Evolutionary conservation across 2,888 invertebrate genomes (phyloP).

Genomic region (Slavum lentiscoides): DNA sequence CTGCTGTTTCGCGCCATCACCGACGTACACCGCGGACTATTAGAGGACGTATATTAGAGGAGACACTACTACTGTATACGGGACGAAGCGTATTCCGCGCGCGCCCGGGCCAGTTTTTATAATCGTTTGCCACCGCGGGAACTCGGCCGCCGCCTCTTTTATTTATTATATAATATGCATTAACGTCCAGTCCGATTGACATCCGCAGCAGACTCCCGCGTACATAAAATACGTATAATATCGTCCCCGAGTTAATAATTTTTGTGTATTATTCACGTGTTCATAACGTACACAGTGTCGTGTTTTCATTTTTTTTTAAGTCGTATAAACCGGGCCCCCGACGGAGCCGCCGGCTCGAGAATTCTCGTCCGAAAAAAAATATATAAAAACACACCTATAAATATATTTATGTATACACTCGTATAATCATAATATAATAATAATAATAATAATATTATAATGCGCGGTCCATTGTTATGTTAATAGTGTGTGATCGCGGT

Average conservation of each 20-base stretch:
- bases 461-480: conserved; percentile 37
- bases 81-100: background rate
- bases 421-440: conserved; percentile 1
- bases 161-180: conserved; percentile 43
- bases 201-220: conserved; percentile 35
- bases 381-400: conserved; percentile 10
- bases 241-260: background rate
- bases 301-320: conserved; percentile 32
- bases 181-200: conserved; percentile 47
- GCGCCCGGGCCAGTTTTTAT: background rate
- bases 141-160: background rate
- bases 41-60: too few relatives aligned
- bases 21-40: too few relatives aligned
- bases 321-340: conserved; percentile 41
- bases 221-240: background rate
- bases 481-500: background rate
- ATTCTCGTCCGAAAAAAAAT: conserved; percentile 13
- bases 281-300: background rate
- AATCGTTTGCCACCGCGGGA: conserved; percentile 36
- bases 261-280: conserved; percentile 10
- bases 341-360: conserved; percentile 34
- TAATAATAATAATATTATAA: background rate
- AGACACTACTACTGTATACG: too few relatives aligned
- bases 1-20: too few relatives aligned
- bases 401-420: background rate